phyloP scores from a whole-genome alignment of 2,797 vertebrate genomes.

The Oreochromis mossambicus region DNA sequence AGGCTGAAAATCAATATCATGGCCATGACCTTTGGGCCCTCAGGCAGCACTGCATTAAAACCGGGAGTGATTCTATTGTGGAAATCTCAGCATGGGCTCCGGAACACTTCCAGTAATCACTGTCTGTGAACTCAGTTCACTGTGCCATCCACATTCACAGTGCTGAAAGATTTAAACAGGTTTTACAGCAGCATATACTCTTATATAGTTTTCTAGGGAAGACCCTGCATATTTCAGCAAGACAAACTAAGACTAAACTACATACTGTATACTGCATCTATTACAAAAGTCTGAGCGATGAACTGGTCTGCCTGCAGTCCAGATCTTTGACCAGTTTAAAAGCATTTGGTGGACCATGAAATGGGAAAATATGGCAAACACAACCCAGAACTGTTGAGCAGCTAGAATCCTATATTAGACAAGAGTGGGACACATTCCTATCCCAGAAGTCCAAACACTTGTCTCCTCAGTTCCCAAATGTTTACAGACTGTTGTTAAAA shows the following conservation, averaged over 20 bases:
- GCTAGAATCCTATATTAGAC: background rate
- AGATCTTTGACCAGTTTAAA: background rate
- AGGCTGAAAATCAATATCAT: background rate
- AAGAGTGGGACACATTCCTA: background rate
- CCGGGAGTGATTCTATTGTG: background rate
- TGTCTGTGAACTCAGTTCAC: background rate
- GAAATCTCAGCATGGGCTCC: background rate
- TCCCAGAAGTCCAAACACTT: background rate
- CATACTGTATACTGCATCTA: background rate
- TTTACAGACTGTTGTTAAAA: background rate
- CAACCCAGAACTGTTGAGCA: background rate
- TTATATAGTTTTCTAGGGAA: background rate
- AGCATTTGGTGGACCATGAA: background rate
- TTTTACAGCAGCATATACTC: background rate
- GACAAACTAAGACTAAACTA: background rate
- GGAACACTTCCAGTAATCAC: background rate
- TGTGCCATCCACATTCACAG: background rate
- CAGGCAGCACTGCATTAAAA: background rate
- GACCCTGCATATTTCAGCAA: background rate
- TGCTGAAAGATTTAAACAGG: background rate
- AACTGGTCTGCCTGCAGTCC: background rate
- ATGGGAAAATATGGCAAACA: background rate
- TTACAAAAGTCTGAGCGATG: background rate
- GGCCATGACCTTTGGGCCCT: background rate
- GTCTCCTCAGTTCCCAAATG: background rate